These are phyloP conservation scores for Monomorium pharaonis DNA, from an alignment of 1,140 invertebrate species.

Conservation along the genomic window DNA sequence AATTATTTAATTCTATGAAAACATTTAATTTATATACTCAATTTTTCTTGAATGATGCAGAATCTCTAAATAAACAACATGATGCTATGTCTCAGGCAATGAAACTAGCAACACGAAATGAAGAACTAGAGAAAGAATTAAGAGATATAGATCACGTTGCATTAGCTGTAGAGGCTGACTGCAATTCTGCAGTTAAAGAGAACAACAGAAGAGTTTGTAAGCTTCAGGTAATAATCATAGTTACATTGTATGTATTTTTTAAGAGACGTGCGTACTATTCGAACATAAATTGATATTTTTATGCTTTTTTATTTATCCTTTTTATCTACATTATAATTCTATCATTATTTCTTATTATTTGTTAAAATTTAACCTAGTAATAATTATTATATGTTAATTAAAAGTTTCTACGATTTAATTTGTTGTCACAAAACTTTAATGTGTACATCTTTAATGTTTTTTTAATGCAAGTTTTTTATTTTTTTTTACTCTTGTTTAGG, in stretches of 20 bases:
- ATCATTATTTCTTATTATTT: too few species aligned
- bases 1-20: conserved; percentile 6
- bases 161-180: conserved; percentile 88
- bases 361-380: too few species aligned
- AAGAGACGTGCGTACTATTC: too few species aligned
- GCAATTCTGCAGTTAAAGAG: conserved; percentile 83
- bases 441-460: not conserved
- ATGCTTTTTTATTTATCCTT: too few species aligned
- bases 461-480: conserved; percentile 47
- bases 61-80: conserved; percentile 89
- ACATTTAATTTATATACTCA: not conserved
- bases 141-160: conserved; percentile 89
- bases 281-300: too few species aligned
- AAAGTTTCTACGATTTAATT: too few species aligned
- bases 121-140: conserved; percentile 88
- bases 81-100: conserved; percentile 90
- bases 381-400: too few species aligned
- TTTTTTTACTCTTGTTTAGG: conserved; percentile 77
- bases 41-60: conserved; percentile 70
- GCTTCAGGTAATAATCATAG: conserved; percentile 77
- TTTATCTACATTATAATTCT: too few species aligned
- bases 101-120: conserved; percentile 89
- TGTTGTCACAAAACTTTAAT: too few species aligned
- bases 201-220: conserved; percentile 80
- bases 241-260: not conserved